phyloP scores from a whole-genome alignment of 2,113 vertebrate genomes.

The Callopanchax toddi region DNA sequence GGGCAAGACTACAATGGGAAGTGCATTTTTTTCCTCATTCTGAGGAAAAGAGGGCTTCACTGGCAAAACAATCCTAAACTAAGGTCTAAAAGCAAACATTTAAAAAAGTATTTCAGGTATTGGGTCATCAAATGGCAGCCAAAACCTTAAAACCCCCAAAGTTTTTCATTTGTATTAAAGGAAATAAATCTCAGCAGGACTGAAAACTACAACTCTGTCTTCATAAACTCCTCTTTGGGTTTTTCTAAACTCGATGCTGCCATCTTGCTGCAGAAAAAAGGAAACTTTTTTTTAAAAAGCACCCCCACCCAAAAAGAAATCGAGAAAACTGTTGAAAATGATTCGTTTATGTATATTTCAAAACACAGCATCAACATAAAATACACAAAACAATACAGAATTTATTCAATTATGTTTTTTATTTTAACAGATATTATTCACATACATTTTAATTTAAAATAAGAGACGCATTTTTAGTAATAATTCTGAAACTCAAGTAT shows the following conservation, averaged over 20 bases:
- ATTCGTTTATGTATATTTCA: not conserved
- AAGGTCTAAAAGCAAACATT: not conserved
- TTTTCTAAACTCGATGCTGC: conserved; percentile 40
- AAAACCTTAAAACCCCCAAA: not conserved
- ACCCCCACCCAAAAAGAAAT: too few species aligned
- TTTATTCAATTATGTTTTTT: not conserved
- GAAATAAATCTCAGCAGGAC: not conserved
- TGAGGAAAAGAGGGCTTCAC: not conserved
- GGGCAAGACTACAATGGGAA: not conserved
- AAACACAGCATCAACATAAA: not conserved
- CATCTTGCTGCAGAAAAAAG: conserved; percentile 57
- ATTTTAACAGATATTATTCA: not conserved
- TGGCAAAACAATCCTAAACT: not conserved
- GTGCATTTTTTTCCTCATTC: not conserved
- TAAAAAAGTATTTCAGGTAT: not conserved
- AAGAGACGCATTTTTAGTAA: not conserved
- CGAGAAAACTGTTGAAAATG: not conserved
- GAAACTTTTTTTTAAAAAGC: too few species aligned
- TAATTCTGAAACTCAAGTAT: not conserved
- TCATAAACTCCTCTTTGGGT: not conserved
- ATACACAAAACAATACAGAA: not conserved
- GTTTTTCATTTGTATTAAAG: not conserved
- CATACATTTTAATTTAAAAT: not conserved
- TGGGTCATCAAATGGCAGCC: not conserved
- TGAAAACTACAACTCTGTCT: not conserved